These are phyloP conservation scores for Eulemur coronatus DNA, from an alignment of 2,797 vertebrate genomes.

Conservation along the genomic window DNA sequence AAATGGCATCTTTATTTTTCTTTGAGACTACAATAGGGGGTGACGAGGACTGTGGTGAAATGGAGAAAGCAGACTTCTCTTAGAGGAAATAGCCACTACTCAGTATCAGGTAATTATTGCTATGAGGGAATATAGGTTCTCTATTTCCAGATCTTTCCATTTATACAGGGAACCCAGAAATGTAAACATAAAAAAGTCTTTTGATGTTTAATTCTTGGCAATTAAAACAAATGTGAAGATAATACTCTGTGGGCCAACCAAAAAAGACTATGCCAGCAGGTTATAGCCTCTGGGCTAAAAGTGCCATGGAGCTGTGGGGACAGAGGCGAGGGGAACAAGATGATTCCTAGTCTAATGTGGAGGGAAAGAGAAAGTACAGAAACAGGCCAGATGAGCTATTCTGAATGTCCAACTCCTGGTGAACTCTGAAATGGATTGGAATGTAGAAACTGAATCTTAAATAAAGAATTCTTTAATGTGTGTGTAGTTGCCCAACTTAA, in stretches of 20 bases:
- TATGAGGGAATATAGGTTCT: background rate
- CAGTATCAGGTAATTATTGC: background rate
- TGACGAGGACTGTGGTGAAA: background rate
- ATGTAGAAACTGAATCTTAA: background rate
- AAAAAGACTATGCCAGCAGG: background rate
- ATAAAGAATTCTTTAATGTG: background rate
- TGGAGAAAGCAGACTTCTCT: background rate
- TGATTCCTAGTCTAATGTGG: background rate
- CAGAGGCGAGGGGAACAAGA: background rate
- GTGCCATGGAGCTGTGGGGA: background rate
- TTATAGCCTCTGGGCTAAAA: background rate
- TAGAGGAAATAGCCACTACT: background rate
- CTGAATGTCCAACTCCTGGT: background rate
- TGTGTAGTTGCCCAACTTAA: background rate
- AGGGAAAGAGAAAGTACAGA: background rate
- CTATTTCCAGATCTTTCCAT: background rate
- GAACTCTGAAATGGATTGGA: background rate
- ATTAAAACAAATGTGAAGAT: slow-evolving; percentile 24
- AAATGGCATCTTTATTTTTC: background rate
- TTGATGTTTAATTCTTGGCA: slow-evolving; percentile 16
- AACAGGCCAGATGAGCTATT: background rate
- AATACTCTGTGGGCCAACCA: background rate
- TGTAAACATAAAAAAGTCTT: background rate
- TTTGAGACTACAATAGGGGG: background rate
- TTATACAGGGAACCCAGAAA: slow-evolving; percentile 42